Evolutionary conservation across 1,140 invertebrate species (phyloP).

Genomic region (Hyles vespertilio): DNA sequence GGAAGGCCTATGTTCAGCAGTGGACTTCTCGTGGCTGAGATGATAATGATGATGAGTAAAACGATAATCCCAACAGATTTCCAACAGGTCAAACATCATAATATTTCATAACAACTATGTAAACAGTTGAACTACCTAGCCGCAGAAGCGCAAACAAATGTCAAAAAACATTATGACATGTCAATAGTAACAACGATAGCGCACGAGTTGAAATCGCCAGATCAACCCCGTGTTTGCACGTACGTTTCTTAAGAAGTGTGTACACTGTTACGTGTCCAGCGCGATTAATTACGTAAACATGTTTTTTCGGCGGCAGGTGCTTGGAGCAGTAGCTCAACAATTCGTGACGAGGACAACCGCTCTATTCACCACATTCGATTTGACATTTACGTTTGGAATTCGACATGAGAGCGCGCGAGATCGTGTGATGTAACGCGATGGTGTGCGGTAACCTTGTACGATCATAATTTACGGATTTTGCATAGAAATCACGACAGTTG

Average conservation of each 20-base stretch:
- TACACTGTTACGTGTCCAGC: conserved; percentile 17
- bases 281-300: conserved; percentile 33
- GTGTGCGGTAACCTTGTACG: conserved; percentile 3
- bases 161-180: conserved; percentile 6
- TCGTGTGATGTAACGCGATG: conserved; percentile 2
- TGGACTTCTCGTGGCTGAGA: too few relatives aligned
- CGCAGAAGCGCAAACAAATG: too few relatives aligned
- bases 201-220: conserved; percentile 12
- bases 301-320: conserved; percentile 29
- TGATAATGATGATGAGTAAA: too few relatives aligned
- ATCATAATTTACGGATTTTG: too few relatives aligned
- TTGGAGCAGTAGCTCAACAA: conserved; percentile 27
- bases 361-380: conserved; percentile 12
- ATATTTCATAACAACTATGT: too few relatives aligned
- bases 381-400: conserved; percentile 37
- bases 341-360: conserved; percentile 35
- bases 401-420: conserved; percentile 7
- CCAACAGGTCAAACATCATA: too few relatives aligned
- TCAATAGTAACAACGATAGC: conserved; percentile 12
- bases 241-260: conserved; percentile 18
- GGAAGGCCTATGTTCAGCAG: too few relatives aligned
- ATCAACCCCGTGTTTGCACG: conserved; percentile 15
- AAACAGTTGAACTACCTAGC: too few relatives aligned
- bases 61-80: too few relatives aligned
- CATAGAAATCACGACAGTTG: background rate